A percentile compares a stretch with the other conserved stretches of the same genome.
These are phyloP conservation scores for Struthidea cinerea DNA, from an alignment of 2,113 vertebrate genomes.

Conservation along the genomic window DNA sequence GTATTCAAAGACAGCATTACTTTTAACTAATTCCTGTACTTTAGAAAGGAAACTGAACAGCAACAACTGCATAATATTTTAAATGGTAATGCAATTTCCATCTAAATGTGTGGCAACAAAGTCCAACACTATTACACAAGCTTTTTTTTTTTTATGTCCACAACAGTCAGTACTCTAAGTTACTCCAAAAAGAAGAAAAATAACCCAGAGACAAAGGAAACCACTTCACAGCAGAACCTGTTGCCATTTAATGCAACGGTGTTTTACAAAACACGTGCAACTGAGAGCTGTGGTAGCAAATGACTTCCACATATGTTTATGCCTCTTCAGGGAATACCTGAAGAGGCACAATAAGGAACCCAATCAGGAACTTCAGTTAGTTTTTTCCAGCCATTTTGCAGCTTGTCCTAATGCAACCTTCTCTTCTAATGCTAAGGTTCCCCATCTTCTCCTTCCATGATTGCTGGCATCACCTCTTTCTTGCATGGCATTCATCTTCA, in stretches of 20 bases:
- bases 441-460: neutral
- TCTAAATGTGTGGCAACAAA: neutral
- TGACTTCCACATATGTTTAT: neutral
- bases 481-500: neutral
- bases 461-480: neutral
- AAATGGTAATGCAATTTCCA: neutral
- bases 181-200: neutral
- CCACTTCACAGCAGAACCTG: neutral
- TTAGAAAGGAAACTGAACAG: neutral
- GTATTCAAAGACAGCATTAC: neutral
- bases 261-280: neutral
- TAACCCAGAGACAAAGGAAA: neutral
- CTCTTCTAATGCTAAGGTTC: neutral
- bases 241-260: neutral
- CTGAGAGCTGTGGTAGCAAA: neutral
- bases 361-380: neutral
- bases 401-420: neutral
- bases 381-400: neutral
- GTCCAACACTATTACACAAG: neutral
- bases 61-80: neutral
- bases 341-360: neutral
- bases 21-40: neutral
- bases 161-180: neutral
- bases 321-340: neutral
- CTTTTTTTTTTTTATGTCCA: neutral